phyloP scores from a whole-genome alignment of 2,888 invertebrate genomes.

The Drosophila robusta region DNA sequence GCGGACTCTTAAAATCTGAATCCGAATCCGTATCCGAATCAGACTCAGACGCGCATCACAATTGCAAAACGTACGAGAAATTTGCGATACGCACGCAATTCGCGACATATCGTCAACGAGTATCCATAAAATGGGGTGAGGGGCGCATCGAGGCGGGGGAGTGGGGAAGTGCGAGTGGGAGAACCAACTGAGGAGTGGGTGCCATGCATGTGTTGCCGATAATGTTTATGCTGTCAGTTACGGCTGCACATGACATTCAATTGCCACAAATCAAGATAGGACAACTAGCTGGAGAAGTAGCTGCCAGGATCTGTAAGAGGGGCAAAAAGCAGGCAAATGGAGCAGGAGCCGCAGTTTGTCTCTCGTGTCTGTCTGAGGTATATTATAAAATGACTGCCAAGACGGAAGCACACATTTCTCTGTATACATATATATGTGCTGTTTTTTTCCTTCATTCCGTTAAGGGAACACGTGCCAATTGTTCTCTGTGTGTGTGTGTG shows the following conservation, averaged over 20 bases:
- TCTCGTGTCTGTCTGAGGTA: slow-evolving; percentile 18
- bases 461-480: slow-evolving; percentile 61
- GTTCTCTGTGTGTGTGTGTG: too few relatives aligned
- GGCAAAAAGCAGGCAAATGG: slow-evolving; percentile 6
- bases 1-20: slow-evolving; percentile 27
- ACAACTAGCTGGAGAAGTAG: slow-evolving; percentile 33
- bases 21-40: slow-evolving; percentile 18
- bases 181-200: slow-evolving; percentile 1
- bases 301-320: slow-evolving; percentile 13
- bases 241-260: slow-evolving; percentile 73
- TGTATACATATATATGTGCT: background rate
- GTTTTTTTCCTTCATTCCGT: slow-evolving; percentile 10
- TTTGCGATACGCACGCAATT: slow-evolving; percentile 48
- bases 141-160: too few relatives aligned
- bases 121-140: slow-evolving; percentile 46
- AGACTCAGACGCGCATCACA: slow-evolving; percentile 45
- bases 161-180: background rate
- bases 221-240: slow-evolving; percentile 70
- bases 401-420: slow-evolving; percentile 36
- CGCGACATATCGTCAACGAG: slow-evolving; percentile 65
- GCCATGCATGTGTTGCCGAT: slow-evolving; percentile 65
- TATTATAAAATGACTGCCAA: slow-evolving; percentile 60
- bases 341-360: slow-evolving; percentile 20
- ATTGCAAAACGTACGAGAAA: slow-evolving; percentile 51
- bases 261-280: slow-evolving; percentile 78